Base-by-base conservation (phyloP, 2,888 invertebrate genomes). In the Baccha elongata region DNA sequence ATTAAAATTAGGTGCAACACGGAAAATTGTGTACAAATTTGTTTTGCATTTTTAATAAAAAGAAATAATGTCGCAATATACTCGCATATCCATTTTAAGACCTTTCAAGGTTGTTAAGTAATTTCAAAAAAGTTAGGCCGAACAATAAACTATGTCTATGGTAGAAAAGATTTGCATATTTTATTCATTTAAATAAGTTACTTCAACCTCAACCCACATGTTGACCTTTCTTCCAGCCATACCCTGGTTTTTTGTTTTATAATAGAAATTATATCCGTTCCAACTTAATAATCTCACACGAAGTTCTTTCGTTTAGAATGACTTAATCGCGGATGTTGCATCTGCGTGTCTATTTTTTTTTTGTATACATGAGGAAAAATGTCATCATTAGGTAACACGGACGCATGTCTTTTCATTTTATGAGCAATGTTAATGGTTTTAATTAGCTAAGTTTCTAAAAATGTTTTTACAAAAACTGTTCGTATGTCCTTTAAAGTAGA, bases 181-280 rank as follows among this genome's bases (percentile, higher is more conserved):
- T 40, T 40, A 40, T 26, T 58, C 5, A 58, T 40, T 58, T 15
- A 40, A 58, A 23, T 37, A 21, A 17, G 13, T 40, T 55, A 23
- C 26, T 40, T 37, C 13, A 40, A n/a, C n/a, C n/a, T 1, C 40
- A 21, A 23, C 58, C 58, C 58, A 58, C 58, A 26, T 26, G 26
- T 11, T 40, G 58, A 8, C 58, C 40, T 58, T 53, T 40, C 23
- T 26, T 58, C 11, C 0, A 40, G 11, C 23, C 40, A 26, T 15
- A 40, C 58, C 40, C 40, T 26, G 58, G 52, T 53, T 26, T 26
- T n/a, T 5, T 40, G 26, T 6, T 13, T 21, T 15, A 15, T 8
- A 58, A 26, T 21, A 29, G 15, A 52, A 52, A 32, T 52, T 52
- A 2, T 11, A 52, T 52, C 29, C 29, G 5, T 21, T 5, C 11